Evolutionary conservation across 2,797 vertebrate genomes (phyloP), one percentile per base, ranked within the genome.

Genomic region (Danio choprae): DNA sequence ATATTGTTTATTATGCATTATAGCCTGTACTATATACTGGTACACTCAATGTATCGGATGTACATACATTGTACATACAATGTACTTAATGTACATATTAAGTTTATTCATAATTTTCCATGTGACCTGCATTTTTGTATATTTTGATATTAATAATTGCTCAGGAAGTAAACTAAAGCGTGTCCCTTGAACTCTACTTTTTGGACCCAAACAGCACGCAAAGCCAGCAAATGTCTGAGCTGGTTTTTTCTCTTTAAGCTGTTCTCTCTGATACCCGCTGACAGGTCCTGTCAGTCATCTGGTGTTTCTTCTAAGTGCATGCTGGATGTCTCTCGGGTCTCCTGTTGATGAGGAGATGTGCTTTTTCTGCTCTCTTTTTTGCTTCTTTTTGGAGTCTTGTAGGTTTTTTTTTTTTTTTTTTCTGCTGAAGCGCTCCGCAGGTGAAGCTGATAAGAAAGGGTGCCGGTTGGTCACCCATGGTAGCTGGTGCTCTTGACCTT

Each of bases 401-500:
- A 13, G 7, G n/a, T 58, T 20, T 36, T 77, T 62, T 56, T n/a
- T 46, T 20, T n/a, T 67, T 77, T 62, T 56, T n/a, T 46, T 20
- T n/a, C 67, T 62, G 44, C 41, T 46, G 16, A 68, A 18, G 46
- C 69, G 6, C 41, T 44, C 18, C 51, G 44, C 55, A 44, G 70
- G 70, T 73, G 36, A 59, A 38, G n/a, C 64, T 48, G 43, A 69
- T 46, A 68, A 58, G 64, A 50, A 60, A 40, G 18, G 44, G 50
- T 18, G 53, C 6, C 8, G 22, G 40, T 41, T 36, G 10, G 36
- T 36, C 63, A 56, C 74, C 15, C n/a, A 22, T 56, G 29, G 11
- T 43, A 58, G 56, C 48, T 63, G 13, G 46, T 46, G 48, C 77
- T 69, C 53, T 81, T 62, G 64, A 71, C 81, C 75, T 51, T 50